Conservation (phyloP, 2,797 vertebrate species). For the Micrastur ruficollis region DNA sequence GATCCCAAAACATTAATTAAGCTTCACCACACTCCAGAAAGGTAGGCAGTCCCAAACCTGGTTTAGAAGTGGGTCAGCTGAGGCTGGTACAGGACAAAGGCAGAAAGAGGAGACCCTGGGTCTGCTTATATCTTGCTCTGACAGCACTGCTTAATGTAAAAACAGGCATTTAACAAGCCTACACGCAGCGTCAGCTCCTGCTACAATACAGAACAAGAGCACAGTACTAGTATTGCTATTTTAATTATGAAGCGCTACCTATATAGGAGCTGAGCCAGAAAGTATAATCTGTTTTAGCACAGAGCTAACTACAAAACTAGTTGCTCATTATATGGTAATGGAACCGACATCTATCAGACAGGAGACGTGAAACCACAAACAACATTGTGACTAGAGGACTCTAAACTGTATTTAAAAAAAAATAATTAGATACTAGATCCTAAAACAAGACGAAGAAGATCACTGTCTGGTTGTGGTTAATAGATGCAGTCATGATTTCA, state of each 20-base stretch:
- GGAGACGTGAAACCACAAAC: neutral
- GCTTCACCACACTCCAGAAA: neutral
- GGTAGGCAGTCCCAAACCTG: neutral
- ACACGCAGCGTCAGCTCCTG: neutral
- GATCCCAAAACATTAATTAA: neutral
- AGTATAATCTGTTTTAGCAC: neutral
- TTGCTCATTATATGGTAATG: neutral
- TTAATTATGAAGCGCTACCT: neutral
- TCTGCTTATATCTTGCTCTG: neutral
- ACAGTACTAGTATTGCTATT: neutral
- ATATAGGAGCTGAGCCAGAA: neutral
- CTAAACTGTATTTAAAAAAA: neutral
- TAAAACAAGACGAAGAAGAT: neutral
- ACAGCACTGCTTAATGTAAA: neutral
- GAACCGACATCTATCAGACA: neutral
- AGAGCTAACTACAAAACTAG: neutral
- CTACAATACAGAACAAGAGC: neutral
- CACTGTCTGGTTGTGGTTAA: neutral
- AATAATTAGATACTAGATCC: neutral
- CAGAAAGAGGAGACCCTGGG: neutral
- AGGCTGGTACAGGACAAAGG: neutral
- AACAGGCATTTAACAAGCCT: neutral
- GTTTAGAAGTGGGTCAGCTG: neutral
- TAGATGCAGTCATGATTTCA: neutral
- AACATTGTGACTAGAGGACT: neutral